Conservation (phyloP, 64 coral and sea anemone species). For the Dendronephthya gigantea region DNA sequence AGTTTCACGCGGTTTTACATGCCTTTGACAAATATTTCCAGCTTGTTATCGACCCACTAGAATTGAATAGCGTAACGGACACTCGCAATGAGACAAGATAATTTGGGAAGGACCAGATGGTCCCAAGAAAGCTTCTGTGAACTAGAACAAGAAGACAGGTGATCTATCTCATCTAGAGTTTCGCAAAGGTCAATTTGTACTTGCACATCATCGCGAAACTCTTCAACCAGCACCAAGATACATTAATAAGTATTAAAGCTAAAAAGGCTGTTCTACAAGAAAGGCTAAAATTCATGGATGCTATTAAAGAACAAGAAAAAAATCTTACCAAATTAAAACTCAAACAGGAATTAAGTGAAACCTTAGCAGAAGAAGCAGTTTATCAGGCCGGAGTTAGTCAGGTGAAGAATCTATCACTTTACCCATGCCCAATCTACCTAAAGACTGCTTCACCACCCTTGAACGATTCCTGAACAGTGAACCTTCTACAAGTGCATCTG, state of each 20-base stretch:
- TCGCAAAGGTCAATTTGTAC: not conserved
- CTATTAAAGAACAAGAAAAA: constrained; percentile 55
- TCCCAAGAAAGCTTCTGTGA: not conserved
- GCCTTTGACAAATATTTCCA: not conserved
- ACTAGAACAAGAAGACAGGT: not conserved
- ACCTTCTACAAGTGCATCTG: not conserved
- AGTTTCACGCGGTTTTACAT: not conserved
- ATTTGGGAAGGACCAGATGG: not conserved
- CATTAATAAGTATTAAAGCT: constrained; percentile 12
- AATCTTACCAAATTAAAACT: constrained; percentile 44
- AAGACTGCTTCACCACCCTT: not conserved
- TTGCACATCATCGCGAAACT: not conserved
- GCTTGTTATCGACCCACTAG: not conserved
- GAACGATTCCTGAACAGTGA: not conserved
- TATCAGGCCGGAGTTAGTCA: not conserved
- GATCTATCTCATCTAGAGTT: not conserved
- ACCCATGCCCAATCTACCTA: not conserved
- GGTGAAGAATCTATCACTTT: not conserved
- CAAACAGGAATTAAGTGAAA: constrained; percentile 39
- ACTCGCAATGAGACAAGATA: not conserved
- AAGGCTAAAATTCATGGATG: constrained; percentile 36
- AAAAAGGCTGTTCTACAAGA: constrained; percentile 55
- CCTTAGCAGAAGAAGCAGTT: constrained; percentile 36
- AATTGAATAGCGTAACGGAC: not conserved
- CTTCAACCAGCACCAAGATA: not conserved